Conservation (phyloP, 2,888 invertebrate genomes). For the Cenopis cana region DNA sequence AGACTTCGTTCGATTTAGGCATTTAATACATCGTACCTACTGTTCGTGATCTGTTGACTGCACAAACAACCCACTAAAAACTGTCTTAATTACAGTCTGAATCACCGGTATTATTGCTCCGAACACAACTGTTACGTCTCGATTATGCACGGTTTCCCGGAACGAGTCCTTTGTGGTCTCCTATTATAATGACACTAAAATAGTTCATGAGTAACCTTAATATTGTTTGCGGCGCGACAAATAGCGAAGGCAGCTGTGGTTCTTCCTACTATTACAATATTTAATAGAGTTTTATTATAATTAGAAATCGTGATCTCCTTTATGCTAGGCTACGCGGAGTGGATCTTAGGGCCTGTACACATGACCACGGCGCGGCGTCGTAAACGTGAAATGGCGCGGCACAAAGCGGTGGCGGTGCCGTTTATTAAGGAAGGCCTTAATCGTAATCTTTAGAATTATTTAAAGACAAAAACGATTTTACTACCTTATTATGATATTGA, state of each 20-base stretch:
- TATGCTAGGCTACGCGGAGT: background rate
- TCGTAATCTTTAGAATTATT: no score
- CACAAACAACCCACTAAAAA: conserved; percentile 63
- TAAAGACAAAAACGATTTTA: no score
- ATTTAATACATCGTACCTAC: background rate
- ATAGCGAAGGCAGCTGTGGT: conserved; percentile 16
- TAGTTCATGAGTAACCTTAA: conserved; percentile 39
- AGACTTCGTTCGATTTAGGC: background rate
- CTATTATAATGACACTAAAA: conserved; percentile 36
- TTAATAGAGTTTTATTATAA: conserved; percentile 38
- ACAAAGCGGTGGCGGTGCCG: no score
- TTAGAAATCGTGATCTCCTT: conserved; percentile 20
- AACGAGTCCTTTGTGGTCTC: conserved; percentile 61
- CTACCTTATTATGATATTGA: no score
- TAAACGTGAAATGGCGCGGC: no score
- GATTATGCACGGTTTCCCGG: conserved; percentile 48
- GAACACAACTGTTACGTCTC: conserved; percentile 55
- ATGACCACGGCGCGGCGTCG: no score
- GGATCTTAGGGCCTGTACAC: background rate
- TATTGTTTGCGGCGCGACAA: conserved; percentile 39
- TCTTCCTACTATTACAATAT: conserved; percentile 16
- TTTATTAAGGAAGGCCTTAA: no score
- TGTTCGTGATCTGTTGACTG: conserved; percentile 27
- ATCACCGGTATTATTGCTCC: conserved; percentile 60
- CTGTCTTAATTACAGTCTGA: conserved; percentile 71